Evolutionary conservation across 2,113 vertebrate species (phyloP), one percentile per base, ranked within the genome.

Genomic region (Crotophaga sulcirostris): DNA sequence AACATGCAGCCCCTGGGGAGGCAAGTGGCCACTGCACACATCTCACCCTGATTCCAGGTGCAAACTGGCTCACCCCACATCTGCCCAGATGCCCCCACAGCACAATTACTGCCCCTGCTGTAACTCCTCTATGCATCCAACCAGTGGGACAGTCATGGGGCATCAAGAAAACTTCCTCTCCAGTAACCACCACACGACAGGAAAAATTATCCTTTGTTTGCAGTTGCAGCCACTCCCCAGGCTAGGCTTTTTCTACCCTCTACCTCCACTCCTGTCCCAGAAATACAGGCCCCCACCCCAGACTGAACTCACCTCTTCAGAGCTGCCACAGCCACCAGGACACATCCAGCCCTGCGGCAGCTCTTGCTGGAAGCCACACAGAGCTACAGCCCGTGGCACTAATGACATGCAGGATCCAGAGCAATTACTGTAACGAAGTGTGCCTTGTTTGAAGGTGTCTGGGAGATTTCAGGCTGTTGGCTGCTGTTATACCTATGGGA

Each of bases 371-470:
- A 11, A 42, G 0, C 14, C 38, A 16, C 44, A 2, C 0, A 19
- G 2, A 1, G 0, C 70, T 17, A 1, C 38, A 77, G 9, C 47
- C 29, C 44, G 8, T 3, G 0, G 2, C 38, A 36, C 16, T 33
- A 21, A 10, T 1, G 3, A 1, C 66, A 13, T 38, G 19, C 3
- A 6, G 8, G 29, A 5, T 5, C 49, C 2, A 4, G 20, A 23
- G 34, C 56, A 31, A 38, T 28, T 59, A 13, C 4, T n/a, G 51
- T 7, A 23, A 25, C 17, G 56, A 56, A 40, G 33, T 34, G 51
- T 52, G 66, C 36, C 70, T 52, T 33, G 20, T 23, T 3, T 21
- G 31, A 51, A 66, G 31, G 31, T 34, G 13, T 0, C 40, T 6
- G 9, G 29, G 70, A 52, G 7, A 15, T 26, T 20, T 33, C 14